Base-by-base conservation (phyloP, 2,888 invertebrate genomes). In the Oxystoma pomonae region DNA sequence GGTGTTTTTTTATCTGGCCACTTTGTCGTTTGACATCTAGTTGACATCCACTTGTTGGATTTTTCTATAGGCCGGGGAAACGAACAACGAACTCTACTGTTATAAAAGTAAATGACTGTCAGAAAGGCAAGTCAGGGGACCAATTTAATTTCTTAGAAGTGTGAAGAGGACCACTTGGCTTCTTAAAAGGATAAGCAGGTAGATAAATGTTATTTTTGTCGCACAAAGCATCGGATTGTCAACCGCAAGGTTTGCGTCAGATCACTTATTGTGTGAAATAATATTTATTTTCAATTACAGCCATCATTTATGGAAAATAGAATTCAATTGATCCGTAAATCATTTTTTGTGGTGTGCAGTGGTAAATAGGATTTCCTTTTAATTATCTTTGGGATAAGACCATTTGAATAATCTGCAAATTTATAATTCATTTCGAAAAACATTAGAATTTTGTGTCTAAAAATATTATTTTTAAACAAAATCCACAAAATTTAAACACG, bases 1-100 rank as follows among this genome's bases (percentile, higher is more conserved):
- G 80, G 78, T 77, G 78, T 78, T 79, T 79, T 68, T 79, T 79
- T 80, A 80, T 80, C 78, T 76, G 76, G 78, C 77, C 77, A 80
- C 78, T 80, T 79, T 78, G 78, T 78, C 77, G 65, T 63, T 70
- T 78, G 75, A 78, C 76, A 76, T 77, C 76, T 75, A 77, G 77
- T 78, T 77, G 79, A 78, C 78, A 78, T 77, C 75, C 76, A 77
- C 77, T 77, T 77, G 77, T 77, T 77, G 77, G 73, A 73, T 72
- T 72, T 35, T 75, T 73, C 70, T 73, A 68, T 71, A 65, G 67
- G 53, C 57, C 63, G 57, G 67, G 65, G 71, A 71, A 75, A 74
- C 72, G 74, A 73, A 73, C 74, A 75, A 71, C 71, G 35, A 65
- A 67, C 67, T 68, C 62, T 65, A 69, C 66, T 67, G 64, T 65